Evolutionary conservation across 2,888 invertebrate genomes (phyloP).

Genomic region (Eulithis prunata): DNA sequence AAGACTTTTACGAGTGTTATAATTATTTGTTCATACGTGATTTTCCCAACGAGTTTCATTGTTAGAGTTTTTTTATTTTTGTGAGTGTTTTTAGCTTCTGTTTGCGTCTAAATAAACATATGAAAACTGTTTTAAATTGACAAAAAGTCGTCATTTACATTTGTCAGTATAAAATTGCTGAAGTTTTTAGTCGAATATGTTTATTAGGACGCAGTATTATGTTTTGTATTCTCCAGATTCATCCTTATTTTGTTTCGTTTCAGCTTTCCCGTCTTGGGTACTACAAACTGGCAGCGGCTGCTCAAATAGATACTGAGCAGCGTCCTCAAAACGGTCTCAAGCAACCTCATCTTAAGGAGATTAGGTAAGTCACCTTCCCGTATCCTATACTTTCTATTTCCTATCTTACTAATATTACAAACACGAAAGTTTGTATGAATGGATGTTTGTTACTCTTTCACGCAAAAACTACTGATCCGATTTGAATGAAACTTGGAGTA

Average conservation of each 20-base stretch:
- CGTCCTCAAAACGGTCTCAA: constrained; percentile 76
- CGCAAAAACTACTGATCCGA: no score
- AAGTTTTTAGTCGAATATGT: constrained; percentile 6
- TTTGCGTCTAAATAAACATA: constrained; percentile 6
- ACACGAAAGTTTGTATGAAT: no score
- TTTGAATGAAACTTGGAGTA: no score
- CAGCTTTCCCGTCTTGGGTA: constrained; percentile 87
- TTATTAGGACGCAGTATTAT: not conserved
- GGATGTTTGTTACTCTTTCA: no score
- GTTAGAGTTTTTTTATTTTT: constrained; percentile 1
- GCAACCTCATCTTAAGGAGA: constrained; percentile 70
- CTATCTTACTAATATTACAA: no score
- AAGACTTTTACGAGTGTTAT: constrained; percentile 1
- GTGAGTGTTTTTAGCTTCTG: not conserved
- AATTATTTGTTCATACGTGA: constrained; percentile 5
- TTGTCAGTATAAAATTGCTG: not conserved
- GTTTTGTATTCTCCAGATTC: not conserved
- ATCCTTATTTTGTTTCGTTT: constrained; percentile 42
- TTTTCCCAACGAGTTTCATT: constrained; percentile 6
- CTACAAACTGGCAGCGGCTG: constrained; percentile 85
- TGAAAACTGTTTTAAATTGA: not conserved
- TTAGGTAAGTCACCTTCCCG: constrained; percentile 59
- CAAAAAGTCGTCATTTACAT: not conserved
- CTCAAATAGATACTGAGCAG: constrained; percentile 71
- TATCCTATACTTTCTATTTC: not conserved